phyloP scores from a whole-genome alignment of 1,140 invertebrate genomes.

The Capitella teleta region DNA sequence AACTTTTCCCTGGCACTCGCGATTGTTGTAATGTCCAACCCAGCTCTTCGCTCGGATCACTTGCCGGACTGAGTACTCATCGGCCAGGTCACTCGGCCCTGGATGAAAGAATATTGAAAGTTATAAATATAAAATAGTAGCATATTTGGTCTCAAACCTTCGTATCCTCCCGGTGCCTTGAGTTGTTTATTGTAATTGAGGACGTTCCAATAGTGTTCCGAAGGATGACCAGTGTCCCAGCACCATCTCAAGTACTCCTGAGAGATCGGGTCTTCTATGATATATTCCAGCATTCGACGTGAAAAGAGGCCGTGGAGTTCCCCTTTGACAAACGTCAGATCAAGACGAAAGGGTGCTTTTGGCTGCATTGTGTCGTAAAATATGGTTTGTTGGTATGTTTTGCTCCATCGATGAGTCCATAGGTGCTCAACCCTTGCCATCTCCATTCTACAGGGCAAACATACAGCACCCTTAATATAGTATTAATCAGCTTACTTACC shows the following conservation, averaged over 20 bases:
- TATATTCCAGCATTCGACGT: constrained; percentile 8
- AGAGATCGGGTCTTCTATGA: constrained; percentile 6
- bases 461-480: too few species aligned
- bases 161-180: constrained; percentile 10
- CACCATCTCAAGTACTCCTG: constrained; percentile 7
- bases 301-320: constrained; percentile 13
- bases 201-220: constrained; percentile 13
- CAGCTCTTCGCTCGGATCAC: constrained; percentile 11
- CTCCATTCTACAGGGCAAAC: constrained; percentile 6
- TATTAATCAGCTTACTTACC: constrained; percentile 5
- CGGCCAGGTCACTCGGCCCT: constrained; percentile 9
- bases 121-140: too few species aligned
- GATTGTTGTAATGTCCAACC: constrained; percentile 7
- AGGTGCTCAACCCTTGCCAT: constrained; percentile 8
- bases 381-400: constrained; percentile 13
- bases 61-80: constrained; percentile 12
- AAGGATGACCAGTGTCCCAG: constrained; percentile 12
- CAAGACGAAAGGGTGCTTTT: background rate
- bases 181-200: constrained; percentile 10
- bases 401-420: constrained; percentile 12
- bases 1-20: constrained; percentile 6
- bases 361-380: constrained; percentile 8
- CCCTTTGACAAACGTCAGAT: constrained; percentile 12
- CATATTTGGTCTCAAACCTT: too few species aligned
- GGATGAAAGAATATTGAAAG: too few species aligned